These are phyloP conservation scores for Siniperca chuatsi DNA, from an alignment of 2,113 vertebrate species.

Conservation along the genomic window DNA sequence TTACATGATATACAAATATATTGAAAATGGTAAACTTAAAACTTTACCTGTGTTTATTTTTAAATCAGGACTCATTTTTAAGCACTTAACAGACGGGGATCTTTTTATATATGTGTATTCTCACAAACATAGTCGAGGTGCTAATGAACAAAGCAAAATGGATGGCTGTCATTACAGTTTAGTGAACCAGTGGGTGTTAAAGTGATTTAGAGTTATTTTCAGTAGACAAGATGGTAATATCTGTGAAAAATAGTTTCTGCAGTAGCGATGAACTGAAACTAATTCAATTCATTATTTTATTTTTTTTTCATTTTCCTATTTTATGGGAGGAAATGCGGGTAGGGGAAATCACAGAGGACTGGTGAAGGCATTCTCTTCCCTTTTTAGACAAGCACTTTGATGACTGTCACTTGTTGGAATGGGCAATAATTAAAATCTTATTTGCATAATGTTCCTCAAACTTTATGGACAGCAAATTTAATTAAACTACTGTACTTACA, in stretches of 20 bases:
- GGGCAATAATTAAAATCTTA: slow-evolving; percentile 80
- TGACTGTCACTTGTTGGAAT: slow-evolving; percentile 71
- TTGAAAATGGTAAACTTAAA: background rate
- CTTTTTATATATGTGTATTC: background rate
- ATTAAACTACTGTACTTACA: slow-evolving; percentile 73
- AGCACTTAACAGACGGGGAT: background rate
- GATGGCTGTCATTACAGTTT: slow-evolving; percentile 7
- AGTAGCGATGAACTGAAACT: slow-evolving; percentile 42
- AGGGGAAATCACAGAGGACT: slow-evolving; percentile 48
- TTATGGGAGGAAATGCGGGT: slow-evolving; percentile 28
- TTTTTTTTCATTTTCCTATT: slow-evolving; percentile 19
- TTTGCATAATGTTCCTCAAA: slow-evolving; percentile 81
- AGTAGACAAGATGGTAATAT: background rate
- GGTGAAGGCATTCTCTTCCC: slow-evolving; percentile 52
- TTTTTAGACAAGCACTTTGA: slow-evolving; percentile 72
- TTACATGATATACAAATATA: background rate
- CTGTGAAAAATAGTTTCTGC: slow-evolving; percentile 20
- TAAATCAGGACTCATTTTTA: background rate
- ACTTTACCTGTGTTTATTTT: background rate
- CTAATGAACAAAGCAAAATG: slow-evolving; percentile 22
- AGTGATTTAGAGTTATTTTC: slow-evolving; percentile 39
- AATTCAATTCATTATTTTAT: slow-evolving; percentile 29
- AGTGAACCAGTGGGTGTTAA: slow-evolving; percentile 23
- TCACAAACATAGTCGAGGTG: background rate
- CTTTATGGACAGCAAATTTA: slow-evolving; percentile 82